Evolutionary conservation across 1,140 invertebrate species (phyloP).

Genomic region (Parapsyche elsis): DNA sequence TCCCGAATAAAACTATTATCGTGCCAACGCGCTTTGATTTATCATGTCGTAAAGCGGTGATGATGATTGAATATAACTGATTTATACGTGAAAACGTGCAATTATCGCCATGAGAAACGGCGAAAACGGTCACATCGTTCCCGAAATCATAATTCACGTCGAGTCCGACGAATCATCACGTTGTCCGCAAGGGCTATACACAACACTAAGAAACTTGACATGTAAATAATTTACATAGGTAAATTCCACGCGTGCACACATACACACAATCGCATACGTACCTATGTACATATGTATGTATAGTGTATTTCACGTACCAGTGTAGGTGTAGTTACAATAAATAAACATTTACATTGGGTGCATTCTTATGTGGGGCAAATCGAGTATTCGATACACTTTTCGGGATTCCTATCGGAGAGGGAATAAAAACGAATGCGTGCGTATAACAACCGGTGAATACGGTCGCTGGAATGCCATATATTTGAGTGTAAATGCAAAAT

Average conservation of each 20-base stretch:
- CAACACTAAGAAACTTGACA: background rate
- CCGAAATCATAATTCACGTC: constrained; percentile 40
- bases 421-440: background rate
- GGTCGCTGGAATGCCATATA: constrained; percentile 38
- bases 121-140: constrained; percentile 38
- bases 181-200: background rate
- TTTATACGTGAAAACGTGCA: constrained; percentile 45
- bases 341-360: background rate
- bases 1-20: constrained; percentile 43
- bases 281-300: background rate
- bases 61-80: constrained; percentile 46
- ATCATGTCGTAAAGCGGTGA: constrained; percentile 41
- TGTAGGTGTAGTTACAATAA: too few species aligned
- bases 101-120: constrained; percentile 40
- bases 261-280: background rate
- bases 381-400: constrained; percentile 6
- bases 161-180: constrained; percentile 1
- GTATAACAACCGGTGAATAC: background rate
- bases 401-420: background rate
- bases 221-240: too few species aligned
- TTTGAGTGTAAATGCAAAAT: constrained; percentile 52
- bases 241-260: background rate
- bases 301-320: background rate
- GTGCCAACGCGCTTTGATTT: constrained; percentile 41
- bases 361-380: constrained; percentile 12